These are phyloP conservation scores for Drosophila tsacasi DNA, from an alignment of 1,140 invertebrate species.

Conservation along the genomic window DNA sequence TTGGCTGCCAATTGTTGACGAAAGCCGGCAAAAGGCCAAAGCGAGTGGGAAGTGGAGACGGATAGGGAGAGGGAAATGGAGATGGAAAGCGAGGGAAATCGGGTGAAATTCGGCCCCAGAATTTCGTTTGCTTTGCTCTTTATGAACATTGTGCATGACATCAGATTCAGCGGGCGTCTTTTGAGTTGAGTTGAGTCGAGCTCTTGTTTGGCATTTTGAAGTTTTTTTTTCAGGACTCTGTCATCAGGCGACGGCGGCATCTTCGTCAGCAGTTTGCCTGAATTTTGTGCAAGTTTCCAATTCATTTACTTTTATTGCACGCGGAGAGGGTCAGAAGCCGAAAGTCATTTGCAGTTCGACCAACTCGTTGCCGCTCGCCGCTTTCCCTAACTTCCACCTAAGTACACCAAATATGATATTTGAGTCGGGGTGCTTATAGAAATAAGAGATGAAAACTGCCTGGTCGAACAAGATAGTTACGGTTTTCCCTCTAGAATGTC, in stretches of 20 bases:
- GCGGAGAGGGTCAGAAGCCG: constrained; percentile 27
- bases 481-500: not conserved
- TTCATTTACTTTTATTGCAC: constrained; percentile 81
- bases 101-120: constrained; percentile 24
- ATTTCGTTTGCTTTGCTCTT: constrained; percentile 65
- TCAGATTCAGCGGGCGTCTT: constrained; percentile 55
- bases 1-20: constrained; percentile 41
- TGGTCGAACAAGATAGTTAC: constrained; percentile 21
- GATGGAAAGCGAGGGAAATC: not conserved
- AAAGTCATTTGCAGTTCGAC: constrained; percentile 79
- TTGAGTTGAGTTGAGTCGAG: constrained; percentile 5
- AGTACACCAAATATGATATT: constrained; percentile 30
- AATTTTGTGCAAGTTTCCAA: constrained; percentile 80
- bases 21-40: constrained; percentile 28
- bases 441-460: constrained; percentile 30
- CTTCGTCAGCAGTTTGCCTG: constrained; percentile 59
- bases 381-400: constrained; percentile 29
- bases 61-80: not conserved
- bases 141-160: constrained; percentile 67
- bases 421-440: constrained; percentile 1
- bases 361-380: constrained; percentile 59
- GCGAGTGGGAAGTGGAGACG: constrained; percentile 5
- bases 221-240: constrained; percentile 35
- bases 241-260: constrained; percentile 43
- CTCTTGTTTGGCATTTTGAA: constrained; percentile 47